These are phyloP conservation scores for Cygnus olor DNA, from an alignment of 2,797 vertebrate genomes.

Conservation along the genomic window DNA sequence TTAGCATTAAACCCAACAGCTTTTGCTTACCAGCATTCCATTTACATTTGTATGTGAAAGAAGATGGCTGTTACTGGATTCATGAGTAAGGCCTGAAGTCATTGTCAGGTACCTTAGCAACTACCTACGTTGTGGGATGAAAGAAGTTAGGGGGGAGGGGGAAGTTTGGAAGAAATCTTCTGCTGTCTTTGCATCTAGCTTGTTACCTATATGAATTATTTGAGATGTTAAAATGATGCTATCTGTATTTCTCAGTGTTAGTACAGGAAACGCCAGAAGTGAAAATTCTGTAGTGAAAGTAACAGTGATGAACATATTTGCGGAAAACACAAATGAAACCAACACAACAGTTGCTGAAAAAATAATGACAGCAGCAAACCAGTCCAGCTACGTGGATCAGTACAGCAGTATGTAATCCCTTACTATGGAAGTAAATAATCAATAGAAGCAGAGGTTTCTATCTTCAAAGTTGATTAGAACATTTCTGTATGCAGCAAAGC, in stretches of 20 bases:
- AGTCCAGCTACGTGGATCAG: fast-evolving
- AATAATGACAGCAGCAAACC: fast-evolving
- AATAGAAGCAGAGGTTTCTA: neutral
- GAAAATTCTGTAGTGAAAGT: fast-evolving
- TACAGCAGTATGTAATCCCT: neutral
- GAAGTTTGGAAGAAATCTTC: neutral
- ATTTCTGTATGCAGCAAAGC: neutral
- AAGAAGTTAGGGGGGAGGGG: neutral
- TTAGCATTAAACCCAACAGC: neutral
- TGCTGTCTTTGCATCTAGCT: neutral
- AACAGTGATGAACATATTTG: slow-evolving; percentile 60
- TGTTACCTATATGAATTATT: neutral
- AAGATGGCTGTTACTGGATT: neutral
- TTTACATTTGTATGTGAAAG: neutral
- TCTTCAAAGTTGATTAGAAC: neutral
- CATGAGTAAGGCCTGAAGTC: neutral
- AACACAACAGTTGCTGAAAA: fast-evolving
- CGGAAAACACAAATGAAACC: fast-evolving
- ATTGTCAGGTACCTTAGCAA: neutral
- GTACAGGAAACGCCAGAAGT: fast-evolving
- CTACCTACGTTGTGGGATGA: neutral
- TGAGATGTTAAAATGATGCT: neutral
- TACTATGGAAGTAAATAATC: fast-evolving
- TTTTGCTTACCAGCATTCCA: neutral
- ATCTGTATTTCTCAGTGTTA: neutral